A percentile compares a stretch with the other conserved stretches of the same genome.
Evolutionary conservation across 2,888 invertebrate genomes (phyloP).

Genomic region (Parascotia fuliginaria): DNA sequence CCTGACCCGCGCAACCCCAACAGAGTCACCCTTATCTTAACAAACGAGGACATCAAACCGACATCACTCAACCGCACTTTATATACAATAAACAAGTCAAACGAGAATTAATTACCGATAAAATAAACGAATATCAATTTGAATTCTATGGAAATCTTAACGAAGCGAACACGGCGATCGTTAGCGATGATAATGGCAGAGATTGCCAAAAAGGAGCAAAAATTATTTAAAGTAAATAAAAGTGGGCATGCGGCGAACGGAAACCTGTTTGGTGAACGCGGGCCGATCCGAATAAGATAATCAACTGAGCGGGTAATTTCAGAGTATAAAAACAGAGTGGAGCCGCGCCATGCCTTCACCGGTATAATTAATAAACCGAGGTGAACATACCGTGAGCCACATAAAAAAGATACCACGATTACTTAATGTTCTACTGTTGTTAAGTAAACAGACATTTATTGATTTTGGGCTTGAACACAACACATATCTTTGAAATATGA

Average conservation of each 20-base stretch:
- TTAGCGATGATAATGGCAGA: conserved; percentile 78
- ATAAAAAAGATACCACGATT: conserved; percentile 48
- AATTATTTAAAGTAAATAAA: conserved; percentile 83
- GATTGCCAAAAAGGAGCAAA: conserved; percentile 83
- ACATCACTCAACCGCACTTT: conserved; percentile 57
- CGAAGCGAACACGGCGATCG: conserved; percentile 75
- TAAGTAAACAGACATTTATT: conserved; percentile 45
- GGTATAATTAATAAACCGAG: conserved; percentile 73
- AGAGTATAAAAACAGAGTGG: conserved; percentile 69
- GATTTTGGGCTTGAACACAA: no score
- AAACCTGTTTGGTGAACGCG: conserved; percentile 69
- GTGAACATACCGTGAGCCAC: conserved; percentile 50
- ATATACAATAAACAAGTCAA: conserved; percentile 72
- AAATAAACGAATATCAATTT: conserved; percentile 69
- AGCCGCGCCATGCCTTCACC: conserved; percentile 56
- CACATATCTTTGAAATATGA: no score
- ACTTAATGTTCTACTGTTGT: conserved; percentile 49
- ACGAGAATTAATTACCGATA: conserved; percentile 63
- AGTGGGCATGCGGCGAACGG: conserved; percentile 69
- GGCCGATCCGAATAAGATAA: conserved; percentile 79
- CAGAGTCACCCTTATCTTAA: conserved; percentile 72
- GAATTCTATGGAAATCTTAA: conserved; percentile 76
- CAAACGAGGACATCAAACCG: conserved; percentile 79
- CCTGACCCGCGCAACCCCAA: conserved; percentile 74
- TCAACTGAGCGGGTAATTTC: conserved; percentile 77